Conservation (phyloP, 2,797 vertebrate species). For the Acanthis flammea region DNA sequence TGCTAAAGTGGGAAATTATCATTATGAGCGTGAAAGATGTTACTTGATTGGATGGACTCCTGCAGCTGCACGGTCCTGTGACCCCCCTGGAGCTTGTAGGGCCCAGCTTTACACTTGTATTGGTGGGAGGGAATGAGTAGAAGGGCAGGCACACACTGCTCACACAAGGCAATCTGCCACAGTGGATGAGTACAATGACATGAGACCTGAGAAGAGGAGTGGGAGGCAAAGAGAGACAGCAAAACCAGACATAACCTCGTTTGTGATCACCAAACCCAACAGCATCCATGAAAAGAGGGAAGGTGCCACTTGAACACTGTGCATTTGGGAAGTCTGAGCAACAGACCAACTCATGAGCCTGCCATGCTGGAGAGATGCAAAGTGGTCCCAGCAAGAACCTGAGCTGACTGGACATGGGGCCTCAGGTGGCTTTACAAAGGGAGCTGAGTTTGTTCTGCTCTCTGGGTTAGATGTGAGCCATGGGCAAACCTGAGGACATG, state of each 20-base stretch:
- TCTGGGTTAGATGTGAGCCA: not conserved
- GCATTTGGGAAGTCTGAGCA: not conserved
- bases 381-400: not conserved
- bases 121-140: not conserved
- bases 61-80: constrained; percentile 54
- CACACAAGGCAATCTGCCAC: not conserved
- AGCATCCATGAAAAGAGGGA: not conserved
- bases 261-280: not conserved
- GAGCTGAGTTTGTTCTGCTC: not conserved
- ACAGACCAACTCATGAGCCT: not conserved
- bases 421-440: rapidly evolving
- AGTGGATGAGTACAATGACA: not conserved
- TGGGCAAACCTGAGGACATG: rapidly evolving
- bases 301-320: rapidly evolving
- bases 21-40: constrained; percentile 53
- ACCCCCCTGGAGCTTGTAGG: not conserved
- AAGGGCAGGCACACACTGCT: constrained; percentile 1
- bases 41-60: constrained; percentile 62
- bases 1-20: constrained; percentile 65
- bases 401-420: not conserved
- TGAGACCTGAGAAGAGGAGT: not conserved
- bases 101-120: not conserved
- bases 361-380: not conserved
- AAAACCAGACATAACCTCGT: not conserved
- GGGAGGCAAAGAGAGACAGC: not conserved